phyloP scores from a whole-genome alignment of 2,113 vertebrate species.

The Polypterus bichir region DNA sequence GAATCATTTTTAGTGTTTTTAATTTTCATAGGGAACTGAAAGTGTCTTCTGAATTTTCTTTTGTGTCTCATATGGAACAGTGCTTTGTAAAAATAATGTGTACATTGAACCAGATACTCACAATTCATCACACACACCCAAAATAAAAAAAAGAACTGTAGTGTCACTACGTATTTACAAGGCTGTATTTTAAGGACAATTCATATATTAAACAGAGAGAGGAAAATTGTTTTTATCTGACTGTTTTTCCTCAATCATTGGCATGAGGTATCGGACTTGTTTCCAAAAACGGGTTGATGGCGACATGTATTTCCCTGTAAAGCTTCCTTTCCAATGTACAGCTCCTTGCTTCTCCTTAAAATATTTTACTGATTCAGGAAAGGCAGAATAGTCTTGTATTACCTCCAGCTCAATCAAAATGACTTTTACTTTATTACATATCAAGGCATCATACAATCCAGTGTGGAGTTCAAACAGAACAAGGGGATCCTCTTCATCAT shows the following conservation, averaged over 20 bases:
- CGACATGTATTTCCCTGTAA: constrained; percentile 5
- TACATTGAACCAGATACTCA: no score
- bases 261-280: constrained; percentile 70
- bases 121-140: no score
- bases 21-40: no score
- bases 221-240: no score
- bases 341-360: constrained; percentile 66
- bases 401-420: constrained; percentile 71
- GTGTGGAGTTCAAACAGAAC: constrained; percentile 52
- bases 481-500: constrained; percentile 22
- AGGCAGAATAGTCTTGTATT: constrained; percentile 35
- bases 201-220: no score
- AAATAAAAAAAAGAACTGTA: no score
- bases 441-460: constrained; percentile 54
- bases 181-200: no score
- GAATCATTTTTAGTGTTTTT: no score
- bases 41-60: no score
- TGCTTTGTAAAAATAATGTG: no score
- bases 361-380: constrained; percentile 68
- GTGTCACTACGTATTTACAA: no score
- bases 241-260: constrained; percentile 23
- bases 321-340: constrained; percentile 47
- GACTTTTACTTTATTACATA: constrained; percentile 58
- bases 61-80: no score
- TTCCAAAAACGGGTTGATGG: constrained; percentile 64